Base-by-base conservation (phyloP, 2,888 invertebrate species). In the Perdita meconis region DNA sequence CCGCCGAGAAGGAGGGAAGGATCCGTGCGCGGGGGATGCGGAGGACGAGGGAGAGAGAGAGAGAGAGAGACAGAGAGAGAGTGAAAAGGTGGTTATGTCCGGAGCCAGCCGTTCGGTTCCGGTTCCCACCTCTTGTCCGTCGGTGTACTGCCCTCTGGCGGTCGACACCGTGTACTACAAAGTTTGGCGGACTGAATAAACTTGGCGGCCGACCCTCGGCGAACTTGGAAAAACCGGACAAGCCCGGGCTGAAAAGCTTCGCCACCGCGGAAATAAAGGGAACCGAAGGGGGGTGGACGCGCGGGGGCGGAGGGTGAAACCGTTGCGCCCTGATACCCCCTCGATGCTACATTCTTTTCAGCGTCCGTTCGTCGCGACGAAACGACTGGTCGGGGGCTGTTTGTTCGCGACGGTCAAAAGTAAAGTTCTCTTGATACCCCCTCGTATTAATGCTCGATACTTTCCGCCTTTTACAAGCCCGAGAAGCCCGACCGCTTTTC, bases 171-270 rank as follows among this genome's bases (percentile, higher is more conserved):
- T 92, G 92, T 92, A 92, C 90, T 92, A 92, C 92, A 90, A 92
- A 92, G 90, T 92, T 92, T 92, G 89, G 86, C 88, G 89, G 90
- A 90, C 92, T 92, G 92, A 92, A 92, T 92, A 92, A 92, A 92
- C 92, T 91, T 91, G 89, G 88, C 86, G 88, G 87, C 84, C 83
- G 74, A 85, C 88, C 87, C 87, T 83, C 83, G 75, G 69, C 81
- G 88, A 88, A 89, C 88, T 88, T 88, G 85, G 85, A 85, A 85
- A 85, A 85, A 85, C 75, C 81, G 72, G 82, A 84, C 82, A 84
- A 82, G 61, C 79, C 57, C 26, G 50, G n/a, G 65, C 69, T 83
- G 81, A 86, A 87, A 83, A 83, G 78, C 73, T 64, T 72, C 72
- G 63, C 66, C 13, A 59, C 66, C 16, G 44, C 74, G 85, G 85